Base-by-base conservation (phyloP, 1,140 invertebrate species). In the Gryon sp. region DNA sequence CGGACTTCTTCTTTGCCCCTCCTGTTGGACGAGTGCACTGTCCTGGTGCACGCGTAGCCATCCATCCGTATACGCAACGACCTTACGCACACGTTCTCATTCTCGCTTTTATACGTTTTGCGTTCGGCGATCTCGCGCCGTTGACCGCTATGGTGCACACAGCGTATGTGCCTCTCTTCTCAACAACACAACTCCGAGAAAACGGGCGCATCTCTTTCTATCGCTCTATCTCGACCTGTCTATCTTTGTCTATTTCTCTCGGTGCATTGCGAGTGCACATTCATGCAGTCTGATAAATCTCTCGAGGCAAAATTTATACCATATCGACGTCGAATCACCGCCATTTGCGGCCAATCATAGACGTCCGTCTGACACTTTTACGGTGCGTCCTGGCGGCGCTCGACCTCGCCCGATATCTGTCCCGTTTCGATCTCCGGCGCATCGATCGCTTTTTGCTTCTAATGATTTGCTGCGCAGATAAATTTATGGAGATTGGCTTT, bases 11-110 rank as follows among this genome's bases (percentile, higher is more conserved):
- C 6, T n/a, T 11, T 15, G 6, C 34, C 26, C 36, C 34, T 7
- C 36, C 2, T 41, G 40, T 5, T n/a, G n/a, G 26, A 0, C 45
- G 62, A 68, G 72, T 75, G 46, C 62, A 76, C 63, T 76, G 72
- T 76, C 72, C 72, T 76, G 72, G 52, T 76, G 63, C 72, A 76
- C 72, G 72, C 48, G 62, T 76, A 46, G 55, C 48, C 57, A 50
- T 68, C 63, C 72, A 63, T 76, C 63, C 72, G 72, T 68, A 69
- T 41, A 68, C 72, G 72, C 72, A 63, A 76, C 72, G 72, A 69
- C 72, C 62, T 76, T 76, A 76, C 63, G 62, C 72, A 76, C 72
- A 62, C 72, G 55, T 48, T 60, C 62, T 45, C 62, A 48, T 48
- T 60, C 62, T 16, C 41, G 53, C 53, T 66, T 68, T 75, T 63